These are phyloP conservation scores for Drosophila nr. medialis DNA, from an alignment of 2,888 invertebrate genomes.

Conservation along the genomic window DNA sequence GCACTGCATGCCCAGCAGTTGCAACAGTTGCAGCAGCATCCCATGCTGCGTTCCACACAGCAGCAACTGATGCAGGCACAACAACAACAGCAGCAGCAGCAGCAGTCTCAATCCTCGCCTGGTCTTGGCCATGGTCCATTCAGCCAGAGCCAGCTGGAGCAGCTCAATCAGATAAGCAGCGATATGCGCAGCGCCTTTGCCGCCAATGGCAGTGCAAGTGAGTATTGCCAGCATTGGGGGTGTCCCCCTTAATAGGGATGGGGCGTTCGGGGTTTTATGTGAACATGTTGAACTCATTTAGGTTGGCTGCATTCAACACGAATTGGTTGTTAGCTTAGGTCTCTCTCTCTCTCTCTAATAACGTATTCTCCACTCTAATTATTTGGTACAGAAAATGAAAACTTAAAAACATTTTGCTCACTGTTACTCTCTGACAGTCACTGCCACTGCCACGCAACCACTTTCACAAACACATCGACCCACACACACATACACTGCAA, in stretches of 20 bases:
- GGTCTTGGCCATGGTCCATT: constrained; percentile 71
- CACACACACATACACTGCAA: constrained; percentile 17
- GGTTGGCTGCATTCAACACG: constrained; percentile 25
- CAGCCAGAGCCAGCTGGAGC: constrained; percentile 79
- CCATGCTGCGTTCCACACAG: constrained; percentile 55
- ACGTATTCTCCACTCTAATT: constrained; percentile 28
- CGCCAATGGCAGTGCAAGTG: constrained; percentile 83
- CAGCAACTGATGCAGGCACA: constrained; percentile 68
- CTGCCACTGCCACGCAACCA: constrained; percentile 14
- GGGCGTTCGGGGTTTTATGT: background rate
- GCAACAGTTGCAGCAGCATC: constrained; percentile 69
- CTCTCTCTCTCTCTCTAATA: constrained; percentile 23
- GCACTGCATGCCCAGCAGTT: constrained; percentile 80
- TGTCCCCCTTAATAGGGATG: background rate
- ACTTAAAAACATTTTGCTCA: constrained; percentile 7
- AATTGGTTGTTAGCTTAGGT: constrained; percentile 27
- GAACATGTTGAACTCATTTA: constrained; percentile 29
- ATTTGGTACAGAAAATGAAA: constrained; percentile 13
- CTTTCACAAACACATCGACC: constrained; percentile 16
- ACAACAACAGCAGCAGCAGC: constrained; percentile 61
- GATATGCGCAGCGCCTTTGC: constrained; percentile 80
- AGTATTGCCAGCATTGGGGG: constrained; percentile 57
- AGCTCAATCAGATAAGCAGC: constrained; percentile 79
- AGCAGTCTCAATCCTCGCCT: constrained; percentile 51
- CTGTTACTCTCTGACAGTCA: background rate